Percentiles rank a stretch among this genome's conserved stretches.
Conservation (phyloP, 2,113 vertebrate species). For the Pardalotus punctatus region DNA sequence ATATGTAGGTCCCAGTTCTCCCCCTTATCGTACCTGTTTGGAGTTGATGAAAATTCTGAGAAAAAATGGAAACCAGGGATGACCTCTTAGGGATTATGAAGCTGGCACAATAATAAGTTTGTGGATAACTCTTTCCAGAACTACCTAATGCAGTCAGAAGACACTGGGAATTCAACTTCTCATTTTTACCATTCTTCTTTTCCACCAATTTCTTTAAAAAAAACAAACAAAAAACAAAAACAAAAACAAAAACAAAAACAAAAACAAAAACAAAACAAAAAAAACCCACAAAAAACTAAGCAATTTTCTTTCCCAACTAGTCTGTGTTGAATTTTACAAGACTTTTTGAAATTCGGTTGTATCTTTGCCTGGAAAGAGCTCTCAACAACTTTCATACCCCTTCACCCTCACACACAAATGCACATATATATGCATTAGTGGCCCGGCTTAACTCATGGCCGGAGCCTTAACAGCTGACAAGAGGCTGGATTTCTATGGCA, state of each 20-base stretch:
- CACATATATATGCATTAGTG: neutral
- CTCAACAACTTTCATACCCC: neutral
- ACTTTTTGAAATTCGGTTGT: neutral
- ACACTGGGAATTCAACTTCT: neutral
- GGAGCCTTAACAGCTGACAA: neutral
- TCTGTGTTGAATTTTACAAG: neutral
- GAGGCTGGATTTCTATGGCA: neutral
- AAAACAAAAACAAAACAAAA: neutral
- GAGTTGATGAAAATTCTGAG: neutral
- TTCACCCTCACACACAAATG: neutral
- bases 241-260: neutral
- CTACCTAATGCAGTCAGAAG: neutral
- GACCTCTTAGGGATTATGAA: neutral
- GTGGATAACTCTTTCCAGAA: neutral
- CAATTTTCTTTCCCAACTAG: neutral
- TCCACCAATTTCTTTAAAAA: neutral
- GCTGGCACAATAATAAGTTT: neutral
- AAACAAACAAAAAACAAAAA: neutral
- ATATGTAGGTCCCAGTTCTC: neutral
- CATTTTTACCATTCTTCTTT: neutral
- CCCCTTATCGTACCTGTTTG: neutral
- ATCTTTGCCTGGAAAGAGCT: neutral
- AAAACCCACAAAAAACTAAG: neutral
- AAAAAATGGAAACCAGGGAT: neutral
- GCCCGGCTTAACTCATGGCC: neutral